Evolutionary conservation across 2,888 invertebrate species (phyloP).

Genomic region (Morpho deidamia): DNA sequence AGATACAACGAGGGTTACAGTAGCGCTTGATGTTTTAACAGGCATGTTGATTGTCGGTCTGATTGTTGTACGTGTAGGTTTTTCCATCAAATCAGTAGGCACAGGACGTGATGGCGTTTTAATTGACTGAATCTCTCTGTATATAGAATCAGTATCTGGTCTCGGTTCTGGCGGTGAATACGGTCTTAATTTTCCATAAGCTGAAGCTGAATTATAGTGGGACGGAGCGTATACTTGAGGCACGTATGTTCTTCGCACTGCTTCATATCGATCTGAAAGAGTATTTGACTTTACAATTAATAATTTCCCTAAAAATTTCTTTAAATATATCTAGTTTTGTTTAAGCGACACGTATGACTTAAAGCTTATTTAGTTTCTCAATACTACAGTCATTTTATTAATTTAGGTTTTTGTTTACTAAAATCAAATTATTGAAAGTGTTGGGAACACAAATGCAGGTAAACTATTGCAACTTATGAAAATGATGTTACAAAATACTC

Average conservation of each 20-base stretch:
- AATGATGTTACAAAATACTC: too few species aligned
- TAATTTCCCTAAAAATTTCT: too few species aligned
- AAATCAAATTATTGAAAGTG: too few species aligned
- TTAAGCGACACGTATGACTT: too few species aligned
- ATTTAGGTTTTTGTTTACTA: too few species aligned
- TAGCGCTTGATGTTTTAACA: slow-evolving; percentile 77
- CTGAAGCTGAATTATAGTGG: slow-evolving; percentile 34
- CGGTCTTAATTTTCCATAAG: slow-evolving; percentile 50
- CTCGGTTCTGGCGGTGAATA: slow-evolving; percentile 41
- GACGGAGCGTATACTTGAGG: slow-evolving; percentile 40
- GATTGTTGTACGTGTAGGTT: slow-evolving; percentile 42
- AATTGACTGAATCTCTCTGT: slow-evolving; percentile 60
- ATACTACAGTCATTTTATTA: too few species aligned
- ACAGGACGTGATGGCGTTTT: slow-evolving; percentile 52
- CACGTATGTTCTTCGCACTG: slow-evolving; percentile 47
- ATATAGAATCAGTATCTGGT: slow-evolving; percentile 49
- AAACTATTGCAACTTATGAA: too few species aligned
- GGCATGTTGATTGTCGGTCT: slow-evolving; percentile 46
- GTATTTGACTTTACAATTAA: too few species aligned
- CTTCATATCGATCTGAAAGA: slow-evolving; percentile 37
- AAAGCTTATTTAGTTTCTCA: too few species aligned
- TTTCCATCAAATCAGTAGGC: slow-evolving; percentile 52
- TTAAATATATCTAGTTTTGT: too few species aligned
- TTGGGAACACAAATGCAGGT: too few species aligned
- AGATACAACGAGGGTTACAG: slow-evolving; percentile 80